These are phyloP conservation scores for Malachius bipustulatus DNA, from an alignment of 2,888 invertebrate genomes.

Conservation along the genomic window DNA sequence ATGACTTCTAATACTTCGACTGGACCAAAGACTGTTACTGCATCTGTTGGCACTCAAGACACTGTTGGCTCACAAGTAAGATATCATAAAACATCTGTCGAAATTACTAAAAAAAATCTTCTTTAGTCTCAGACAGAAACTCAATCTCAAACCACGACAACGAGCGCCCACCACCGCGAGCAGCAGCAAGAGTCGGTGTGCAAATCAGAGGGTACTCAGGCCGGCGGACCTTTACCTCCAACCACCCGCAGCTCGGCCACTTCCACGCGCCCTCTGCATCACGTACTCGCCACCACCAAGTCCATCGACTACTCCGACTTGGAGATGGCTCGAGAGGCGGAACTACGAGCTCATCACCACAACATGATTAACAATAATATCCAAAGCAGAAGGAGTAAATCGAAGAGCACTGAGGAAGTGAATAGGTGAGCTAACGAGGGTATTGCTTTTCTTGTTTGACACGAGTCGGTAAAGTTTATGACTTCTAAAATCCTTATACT, in stretches of 20 bases:
- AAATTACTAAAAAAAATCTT: not conserved
- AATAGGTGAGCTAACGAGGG: no score
- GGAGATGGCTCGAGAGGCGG: constrained; percentile 61
- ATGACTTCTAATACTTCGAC: constrained; percentile 52
- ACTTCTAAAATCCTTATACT: no score
- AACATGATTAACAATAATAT: constrained; percentile 65
- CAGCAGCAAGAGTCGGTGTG: constrained; percentile 41
- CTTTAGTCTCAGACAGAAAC: constrained; percentile 29
- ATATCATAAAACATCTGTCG: not conserved
- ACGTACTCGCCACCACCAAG: constrained; percentile 41
- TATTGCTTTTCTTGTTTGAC: no score
- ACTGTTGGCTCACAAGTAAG: constrained; percentile 51
- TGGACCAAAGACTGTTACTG: constrained; percentile 51
- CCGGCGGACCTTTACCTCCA: constrained; percentile 58
- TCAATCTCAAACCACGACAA: constrained; percentile 34
- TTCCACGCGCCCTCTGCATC: constrained; percentile 43
- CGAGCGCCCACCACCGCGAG: no score
- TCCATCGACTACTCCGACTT: constrained; percentile 56
- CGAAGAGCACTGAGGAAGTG: constrained; percentile 88
- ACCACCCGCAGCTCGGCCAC: constrained; percentile 45
- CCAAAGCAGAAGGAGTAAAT: constrained; percentile 55
- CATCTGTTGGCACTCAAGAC: constrained; percentile 57
- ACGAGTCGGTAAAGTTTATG: no score
- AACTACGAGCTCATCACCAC: constrained; percentile 51
- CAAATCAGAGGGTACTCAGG: constrained; percentile 76